A percentile compares a stretch with the other conserved stretches of the same genome.
phyloP scores from a whole-genome alignment of 2,888 invertebrate species.

The Brenthis hecate region DNA sequence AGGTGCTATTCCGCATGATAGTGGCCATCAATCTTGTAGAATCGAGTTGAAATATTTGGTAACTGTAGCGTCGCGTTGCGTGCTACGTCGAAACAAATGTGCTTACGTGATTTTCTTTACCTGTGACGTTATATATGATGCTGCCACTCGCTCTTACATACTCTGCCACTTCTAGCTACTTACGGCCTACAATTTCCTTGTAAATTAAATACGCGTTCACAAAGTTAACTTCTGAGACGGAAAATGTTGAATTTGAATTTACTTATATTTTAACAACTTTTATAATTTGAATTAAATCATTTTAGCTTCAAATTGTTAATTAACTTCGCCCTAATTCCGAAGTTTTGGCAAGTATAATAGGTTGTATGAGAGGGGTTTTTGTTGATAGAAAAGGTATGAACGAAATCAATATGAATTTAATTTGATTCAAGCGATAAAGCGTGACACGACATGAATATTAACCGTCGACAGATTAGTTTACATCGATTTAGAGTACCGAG shows the following conservation, averaged over 20 bases:
- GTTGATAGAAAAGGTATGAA: conserved; percentile 31
- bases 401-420: conserved; percentile 39
- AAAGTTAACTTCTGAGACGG: conserved; percentile 30
- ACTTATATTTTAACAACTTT: conserved; percentile 36
- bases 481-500: conserved; percentile 40
- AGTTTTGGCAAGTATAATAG: conserved; percentile 30
- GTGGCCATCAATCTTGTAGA: conserved; percentile 26
- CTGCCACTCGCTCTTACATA: conserved; percentile 5
- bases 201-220: conserved; percentile 31
- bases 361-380: conserved; percentile 28
- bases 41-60: conserved; percentile 31
- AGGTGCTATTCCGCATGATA: conserved; percentile 26
- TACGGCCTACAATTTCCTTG: conserved; percentile 18
- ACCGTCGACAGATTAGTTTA: conserved; percentile 39
- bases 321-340: conserved; percentile 26
- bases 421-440: conserved; percentile 45
- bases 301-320: conserved; percentile 35
- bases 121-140: conserved; percentile 19
- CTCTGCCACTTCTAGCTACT: neutral
- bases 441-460: conserved; percentile 43
- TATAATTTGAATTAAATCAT: conserved; percentile 37
- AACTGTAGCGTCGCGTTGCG: conserved; percentile 25
- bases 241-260: conserved; percentile 40
- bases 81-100: conserved; percentile 27
- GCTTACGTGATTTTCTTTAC: conserved; percentile 30